A percentile compares a stretch with the other conserved stretches of the same genome.
Conservation (phyloP, 1,140 invertebrate species). For the Ylistrum balloti region DNA sequence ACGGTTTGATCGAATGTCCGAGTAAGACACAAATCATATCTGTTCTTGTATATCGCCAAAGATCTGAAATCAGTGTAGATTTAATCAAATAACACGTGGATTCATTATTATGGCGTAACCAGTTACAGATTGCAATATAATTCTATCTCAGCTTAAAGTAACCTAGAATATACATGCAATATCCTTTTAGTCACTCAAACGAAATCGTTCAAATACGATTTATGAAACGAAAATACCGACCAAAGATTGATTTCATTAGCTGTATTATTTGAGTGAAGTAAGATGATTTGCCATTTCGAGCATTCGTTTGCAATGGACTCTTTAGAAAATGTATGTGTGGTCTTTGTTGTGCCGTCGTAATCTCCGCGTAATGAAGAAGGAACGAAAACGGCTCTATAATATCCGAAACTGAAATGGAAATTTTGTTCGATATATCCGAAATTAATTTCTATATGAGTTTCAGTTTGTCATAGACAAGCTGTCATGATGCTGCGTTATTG, state of each 20-base stretch:
- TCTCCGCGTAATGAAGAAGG: background rate
- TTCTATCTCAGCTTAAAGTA: too few relatives aligned
- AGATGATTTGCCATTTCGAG: background rate
- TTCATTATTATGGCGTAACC: too few relatives aligned
- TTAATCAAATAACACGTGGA: too few relatives aligned
- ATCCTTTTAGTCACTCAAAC: too few relatives aligned
- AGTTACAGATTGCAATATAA: too few relatives aligned
- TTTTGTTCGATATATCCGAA: background rate
- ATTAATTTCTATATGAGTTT: background rate
- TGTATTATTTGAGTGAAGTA: background rate
- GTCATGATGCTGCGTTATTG: background rate
- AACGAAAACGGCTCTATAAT: background rate
- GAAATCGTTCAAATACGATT: too few relatives aligned
- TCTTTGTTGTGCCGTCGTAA: background rate
- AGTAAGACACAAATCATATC: too few relatives aligned
- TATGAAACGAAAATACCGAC: too few relatives aligned
- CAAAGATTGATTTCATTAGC: background rate
- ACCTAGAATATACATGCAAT: too few relatives aligned
- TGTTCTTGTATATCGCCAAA: too few relatives aligned
- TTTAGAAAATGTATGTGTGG: background rate
- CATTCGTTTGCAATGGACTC: background rate
- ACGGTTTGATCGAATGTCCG: too few relatives aligned
- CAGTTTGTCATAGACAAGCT: background rate
- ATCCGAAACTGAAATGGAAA: constrained; percentile 29
- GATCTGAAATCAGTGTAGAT: too few relatives aligned